Evolutionary conservation across 2,113 vertebrate genomes (phyloP).

Genomic region (Ramphastos sulfuratus): DNA sequence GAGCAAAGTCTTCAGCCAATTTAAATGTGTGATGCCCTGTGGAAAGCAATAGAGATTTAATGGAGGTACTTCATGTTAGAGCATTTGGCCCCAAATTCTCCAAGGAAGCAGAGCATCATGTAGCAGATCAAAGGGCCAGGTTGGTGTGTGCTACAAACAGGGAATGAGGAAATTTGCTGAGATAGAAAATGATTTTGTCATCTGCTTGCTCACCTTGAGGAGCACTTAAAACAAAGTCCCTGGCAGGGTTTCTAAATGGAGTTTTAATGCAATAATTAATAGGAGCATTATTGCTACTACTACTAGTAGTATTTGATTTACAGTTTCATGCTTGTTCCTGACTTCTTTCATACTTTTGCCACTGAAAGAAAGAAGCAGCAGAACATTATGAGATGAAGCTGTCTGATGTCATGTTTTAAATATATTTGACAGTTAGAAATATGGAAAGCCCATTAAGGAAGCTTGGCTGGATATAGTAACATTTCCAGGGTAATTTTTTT

Average conservation of each 20-base stretch:
- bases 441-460: neutral
- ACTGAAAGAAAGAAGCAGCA: neutral
- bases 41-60: constrained; percentile 26
- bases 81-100: constrained; percentile 60
- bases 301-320: neutral
- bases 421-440: neutral
- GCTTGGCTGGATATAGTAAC: neutral
- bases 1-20: neutral
- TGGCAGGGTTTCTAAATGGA: constrained; percentile 16
- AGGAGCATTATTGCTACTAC: neutral
- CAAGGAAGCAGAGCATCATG: constrained; percentile 40
- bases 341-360: neutral
- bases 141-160: constrained; percentile 8
- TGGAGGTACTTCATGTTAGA: constrained; percentile 16
- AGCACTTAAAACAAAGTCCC: constrained; percentile 26
- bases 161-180: constrained; percentile 27
- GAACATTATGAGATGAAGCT: neutral
- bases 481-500: neutral
- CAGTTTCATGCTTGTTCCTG: neutral
- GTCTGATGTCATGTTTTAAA: neutral
- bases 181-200: constrained; percentile 48
- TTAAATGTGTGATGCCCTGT: constrained; percentile 11
- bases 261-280: constrained; percentile 3
- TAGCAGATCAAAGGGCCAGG: constrained; percentile 35
- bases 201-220: constrained; percentile 50